Percentiles rank a stretch among this genome's conserved stretches.
Evolutionary conservation across 2,888 invertebrate species (phyloP).

Genomic region (Acleris literana): DNA sequence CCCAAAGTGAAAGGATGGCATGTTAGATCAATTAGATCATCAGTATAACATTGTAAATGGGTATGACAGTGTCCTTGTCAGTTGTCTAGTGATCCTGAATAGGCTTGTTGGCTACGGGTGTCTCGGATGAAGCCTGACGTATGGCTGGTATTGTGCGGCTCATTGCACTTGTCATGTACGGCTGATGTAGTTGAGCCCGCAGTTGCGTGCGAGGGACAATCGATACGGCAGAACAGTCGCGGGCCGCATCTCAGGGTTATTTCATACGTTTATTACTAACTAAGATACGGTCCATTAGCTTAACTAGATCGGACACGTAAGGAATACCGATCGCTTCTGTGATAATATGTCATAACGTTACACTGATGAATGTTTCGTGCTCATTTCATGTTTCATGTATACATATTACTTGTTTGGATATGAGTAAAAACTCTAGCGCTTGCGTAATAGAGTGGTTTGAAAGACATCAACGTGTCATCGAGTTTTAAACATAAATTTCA

Average conservation of each 20-base stretch:
- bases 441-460: no score
- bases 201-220: slow-evolving; percentile 46
- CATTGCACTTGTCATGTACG: slow-evolving; percentile 40
- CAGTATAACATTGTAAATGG: not conserved
- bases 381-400: no score
- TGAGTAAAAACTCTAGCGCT: no score
- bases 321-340: not conserved
- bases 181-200: slow-evolving; percentile 18
- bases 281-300: slow-evolving; percentile 15
- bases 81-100: slow-evolving; percentile 34
- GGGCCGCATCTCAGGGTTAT: slow-evolving; percentile 22
- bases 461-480: no score
- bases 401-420: no score
- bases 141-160: slow-evolving; percentile 38
- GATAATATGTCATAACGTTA: not conserved
- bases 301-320: slow-evolving; percentile 11
- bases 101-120: slow-evolving; percentile 35
- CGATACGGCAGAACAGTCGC: slow-evolving; percentile 34
- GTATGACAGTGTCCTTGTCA: slow-evolving; percentile 10
- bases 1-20: no score
- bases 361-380: no score
- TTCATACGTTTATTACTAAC: slow-evolving; percentile 11
- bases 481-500: no score
- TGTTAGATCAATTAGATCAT: no score
- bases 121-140: slow-evolving; percentile 38